Evolutionary conservation across 2,113 vertebrate species (phyloP), one percentile per base, ranked within the genome.

Genomic region (Polyodon spathula): DNA sequence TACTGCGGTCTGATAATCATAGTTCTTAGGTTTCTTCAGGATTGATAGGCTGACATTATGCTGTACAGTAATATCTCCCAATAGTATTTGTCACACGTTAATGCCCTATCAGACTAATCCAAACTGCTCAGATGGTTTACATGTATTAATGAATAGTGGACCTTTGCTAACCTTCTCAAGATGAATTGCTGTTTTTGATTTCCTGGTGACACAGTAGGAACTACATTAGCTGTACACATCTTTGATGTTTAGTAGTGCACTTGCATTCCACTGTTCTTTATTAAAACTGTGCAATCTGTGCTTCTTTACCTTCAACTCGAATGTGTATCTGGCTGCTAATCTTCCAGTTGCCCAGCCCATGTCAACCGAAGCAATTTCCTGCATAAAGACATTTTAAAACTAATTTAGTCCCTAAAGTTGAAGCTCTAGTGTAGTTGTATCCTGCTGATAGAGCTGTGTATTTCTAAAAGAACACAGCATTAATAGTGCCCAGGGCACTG

Each of bases 401-500:
- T 10, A 37, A 9, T 16, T 6, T 40, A 46, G 11, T 14, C 44
- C 37, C 57, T 54, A 40, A 42, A 59, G 40, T 60, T 41, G 38
- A 43, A 39, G 39, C 56, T 58, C 37, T 51, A 8, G 48, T 50
- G 48, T 14, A 50, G 15, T 50, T 6, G 10, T n/a, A 38, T 8
- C 7, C 27, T 55, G 38, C 37, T 46, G 63, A 65, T 39, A 17
- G 56, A 60, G 56, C 57, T 55, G 57, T 7, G 27, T 53, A 48
- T 55, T 40, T 60, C 50, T 42, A 15, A 48, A 41, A 40, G 12
- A 41, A 38, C 38, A 17, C 40, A 17, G 12, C 12, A 9, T 40
- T 60, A 52, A 65, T 65, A 10, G 51, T 40, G 41, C 52, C 58
- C 4, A 12, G 63, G 53, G 58, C 52, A 54, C 1, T 37, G 58